Base-by-base conservation (phyloP, 1,140 invertebrate genomes). In the Brachionus sp. region DNA sequence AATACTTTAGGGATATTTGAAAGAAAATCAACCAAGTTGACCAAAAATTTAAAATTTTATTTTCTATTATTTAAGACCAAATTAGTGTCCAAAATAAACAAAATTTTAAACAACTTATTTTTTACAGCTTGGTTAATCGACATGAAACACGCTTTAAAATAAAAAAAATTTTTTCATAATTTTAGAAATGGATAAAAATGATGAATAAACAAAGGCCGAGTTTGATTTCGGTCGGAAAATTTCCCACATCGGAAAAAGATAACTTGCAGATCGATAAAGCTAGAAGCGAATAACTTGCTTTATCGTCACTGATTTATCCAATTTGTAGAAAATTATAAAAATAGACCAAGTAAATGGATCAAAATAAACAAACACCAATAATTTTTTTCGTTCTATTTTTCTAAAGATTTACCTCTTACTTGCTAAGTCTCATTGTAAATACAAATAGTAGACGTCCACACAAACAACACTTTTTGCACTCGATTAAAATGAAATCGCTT, bases 171-270 rank as follows among this genome's bases (percentile, higher is more conserved):
- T 29, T 29, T 29, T 29, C 29, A 50, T 13, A 50, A 50, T 3
- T 29, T 68, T 68, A 1, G 3, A 33, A 70, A 37, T 70, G 66
- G 66, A 70, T 75, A 75, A 75, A 75, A 75, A 75, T 75, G 70
- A 75, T 75, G 70, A 75, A 75, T 75, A 75, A 75, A 75, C 70
- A 75, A 75, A 75, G 70, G 70, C 70, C 70, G 70, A 75, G 70
- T 75, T 44, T 75, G 70, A 75, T 75, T 57, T 16, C 19, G 50
- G 50, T 19, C 7, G 50, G 50, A 57, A 25, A 57, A 25, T 19
- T 23, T 57, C 19, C 50, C 50, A 25, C 6, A 23, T 16, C 19
- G 9, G 50, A 19, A 57, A 57, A 57, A 23, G 50, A 57, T 16
- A 57, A 57, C 50, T 19, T 7, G n/a, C 16, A 19, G 9, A 57